Evolutionary conservation across 2,797 vertebrate genomes (phyloP).

Genomic region (Myotis pilosus): DNA sequence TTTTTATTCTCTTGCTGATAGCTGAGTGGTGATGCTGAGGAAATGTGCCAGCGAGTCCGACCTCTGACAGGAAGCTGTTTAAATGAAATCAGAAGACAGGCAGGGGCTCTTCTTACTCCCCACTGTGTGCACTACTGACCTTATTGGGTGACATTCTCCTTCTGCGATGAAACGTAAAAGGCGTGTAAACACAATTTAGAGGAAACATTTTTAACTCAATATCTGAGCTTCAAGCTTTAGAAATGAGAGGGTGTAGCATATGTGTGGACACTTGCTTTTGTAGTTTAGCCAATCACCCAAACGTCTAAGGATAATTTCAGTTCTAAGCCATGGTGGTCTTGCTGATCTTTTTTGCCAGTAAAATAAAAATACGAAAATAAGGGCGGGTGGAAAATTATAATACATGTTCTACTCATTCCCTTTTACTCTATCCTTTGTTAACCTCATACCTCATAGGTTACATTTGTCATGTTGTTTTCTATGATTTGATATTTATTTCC

Average conservation of each 20-base stretch:
- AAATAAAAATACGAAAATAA: slow-evolving; percentile 33
- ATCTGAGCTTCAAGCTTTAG: not conserved
- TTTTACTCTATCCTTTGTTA: not conserved
- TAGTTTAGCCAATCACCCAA: not conserved
- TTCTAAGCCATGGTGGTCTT: not conserved
- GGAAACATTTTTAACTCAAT: not conserved
- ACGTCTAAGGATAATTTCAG: not conserved
- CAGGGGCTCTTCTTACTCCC: not conserved
- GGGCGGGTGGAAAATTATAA: not conserved
- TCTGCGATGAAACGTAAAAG: not conserved
- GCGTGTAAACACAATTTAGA: not conserved
- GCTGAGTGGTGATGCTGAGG: not conserved
- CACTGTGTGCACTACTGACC: accelerated
- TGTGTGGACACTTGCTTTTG: not conserved
- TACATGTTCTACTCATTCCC: not conserved
- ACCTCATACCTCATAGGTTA: not conserved
- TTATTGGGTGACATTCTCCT: not conserved
- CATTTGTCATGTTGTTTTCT: slow-evolving; percentile 45
- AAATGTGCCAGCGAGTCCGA: not conserved
- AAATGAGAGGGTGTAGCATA: not conserved
- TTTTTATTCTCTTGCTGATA: slow-evolving; percentile 26
- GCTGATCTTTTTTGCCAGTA: not conserved
- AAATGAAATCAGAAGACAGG: not conserved
- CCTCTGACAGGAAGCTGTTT: slow-evolving; percentile 29
- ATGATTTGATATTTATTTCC: slow-evolving; percentile 52